Base-by-base conservation (phyloP, 2,113 vertebrate genomes). In the Ariopsis seemanni region DNA sequence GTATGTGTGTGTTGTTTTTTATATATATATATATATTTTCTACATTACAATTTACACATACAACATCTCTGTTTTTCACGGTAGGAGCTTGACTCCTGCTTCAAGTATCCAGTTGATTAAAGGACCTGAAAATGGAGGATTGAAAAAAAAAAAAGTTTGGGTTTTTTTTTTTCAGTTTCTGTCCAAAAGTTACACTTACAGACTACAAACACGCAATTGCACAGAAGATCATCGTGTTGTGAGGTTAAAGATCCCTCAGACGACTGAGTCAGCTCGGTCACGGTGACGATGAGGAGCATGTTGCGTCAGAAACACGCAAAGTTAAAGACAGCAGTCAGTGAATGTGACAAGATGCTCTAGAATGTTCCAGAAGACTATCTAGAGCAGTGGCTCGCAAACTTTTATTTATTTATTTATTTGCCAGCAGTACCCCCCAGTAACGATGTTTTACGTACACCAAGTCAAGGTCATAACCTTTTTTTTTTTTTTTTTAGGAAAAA, bases 71-170 rank as follows among this genome's bases (percentile, higher is more conserved):
- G 85, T 93, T 88, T 93, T 86, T 93, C 90, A 91, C 90, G 92
- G 93, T 92, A 95, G 94, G 93, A 94, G 92, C 93, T 90, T 87
- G 89, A 91, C 93, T 94, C 93, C 94, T 94, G 93, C 95, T 95
- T 96, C 94, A 95, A 96, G 95, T 96, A 96, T 95, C 94, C 92
- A 93, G 91, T 92, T 92, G 93, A 92, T 89, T 83, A 94, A 94
- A 94, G 91, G 90, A 95, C 95, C 94, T 95, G 94, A 95, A 95
- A 94, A 91, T 85, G 87, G 91, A 93, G 93, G 92, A 92, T 88
- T 93, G 58, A 52, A 86, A 55, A 55, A 63, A 22, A 82, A 85
- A 80, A 52, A 74, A 85, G 74, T 82, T 12, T 42, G 42, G 42
- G 42, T 42, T 42, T 42, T 42, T 91, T 92, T 90, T 90, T 20